Evolutionary conservation across 2,888 invertebrate species (phyloP), one percentile per base, ranked within the genome.

Genomic region (Drosophila imparisetae): DNA sequence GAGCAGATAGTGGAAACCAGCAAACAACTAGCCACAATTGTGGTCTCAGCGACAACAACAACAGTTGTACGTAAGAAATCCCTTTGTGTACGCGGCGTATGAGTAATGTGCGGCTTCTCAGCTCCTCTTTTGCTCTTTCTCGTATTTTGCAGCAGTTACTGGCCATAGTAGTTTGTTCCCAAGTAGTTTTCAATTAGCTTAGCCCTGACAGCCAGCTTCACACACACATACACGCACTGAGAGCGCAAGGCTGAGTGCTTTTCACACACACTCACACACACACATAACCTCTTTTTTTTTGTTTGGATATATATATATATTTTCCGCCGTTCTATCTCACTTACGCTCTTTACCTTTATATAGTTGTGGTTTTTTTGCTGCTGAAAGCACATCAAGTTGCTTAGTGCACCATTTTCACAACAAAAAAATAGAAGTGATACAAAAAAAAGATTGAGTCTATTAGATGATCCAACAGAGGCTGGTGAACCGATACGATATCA

Each of bases 141-240:
- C 69, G 61, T 60, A 68, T 66, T 49, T 67, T 75, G 71, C 66
- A 57, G 52, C 65, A 54, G 54, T 68, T 59, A 48, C 50, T 66
- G 45, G 57, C 66, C 60, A 54, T 55, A 61, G 53, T 64, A 40
- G 66, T 58, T 49, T 68, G 68, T 65, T 53, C 50, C 30, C 69
- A 86, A 85, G 85, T 83, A 83, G 83, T 86, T 85, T 85, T 85
- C 85, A 88, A 88, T 85, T 85, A 85, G 88, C 83, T 80, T 70
- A 67, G 81, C 55, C 63, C 58, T 58, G 80, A 79, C 81, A 72
- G 68, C 65, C 62, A 62, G 54, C 48, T 48, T 60, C 54, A 69
- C 68, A 59, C 60, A 3, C n/a, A 2, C n/a, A 5, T 13, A 42
- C 42, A n/a, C n/a, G 10, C 40, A n/a, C 45, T 24, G 45, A 45